Conservation (phyloP, 2,797 vertebrate genomes). For the Malacoraja senta region DNA sequence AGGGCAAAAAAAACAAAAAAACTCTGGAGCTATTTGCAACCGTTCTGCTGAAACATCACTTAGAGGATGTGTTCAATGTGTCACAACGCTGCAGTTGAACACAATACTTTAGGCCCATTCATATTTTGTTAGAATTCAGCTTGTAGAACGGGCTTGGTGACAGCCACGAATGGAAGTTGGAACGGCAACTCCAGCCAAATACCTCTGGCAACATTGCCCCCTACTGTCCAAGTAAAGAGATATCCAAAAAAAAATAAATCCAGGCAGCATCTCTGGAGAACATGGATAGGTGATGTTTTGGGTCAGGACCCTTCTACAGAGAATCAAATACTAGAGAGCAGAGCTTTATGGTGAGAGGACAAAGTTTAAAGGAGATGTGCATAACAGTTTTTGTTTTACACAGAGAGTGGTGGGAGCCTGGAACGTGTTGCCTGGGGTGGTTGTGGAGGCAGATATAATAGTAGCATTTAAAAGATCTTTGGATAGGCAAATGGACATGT, state of each 20-base stretch:
- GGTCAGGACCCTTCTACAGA: no score
- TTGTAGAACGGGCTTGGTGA: not conserved
- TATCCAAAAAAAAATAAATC: not conserved
- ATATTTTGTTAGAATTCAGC: not conserved
- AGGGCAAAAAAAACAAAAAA: not conserved
- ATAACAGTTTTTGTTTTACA: no score
- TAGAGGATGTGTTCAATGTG: not conserved
- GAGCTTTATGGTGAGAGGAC: no score
- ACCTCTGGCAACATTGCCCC: not conserved
- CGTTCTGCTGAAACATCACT: constrained; percentile 16
- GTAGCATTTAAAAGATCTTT: no score
- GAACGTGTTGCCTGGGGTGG: no score
- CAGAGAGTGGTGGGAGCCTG: no score
- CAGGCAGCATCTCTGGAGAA: no score
- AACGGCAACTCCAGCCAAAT: not conserved
- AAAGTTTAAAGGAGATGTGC: no score
- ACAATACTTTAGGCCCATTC: not conserved
- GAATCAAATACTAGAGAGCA: no score
- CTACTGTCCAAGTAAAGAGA: not conserved
- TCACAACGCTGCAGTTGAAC: constrained; percentile 10
- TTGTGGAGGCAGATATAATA: no score
- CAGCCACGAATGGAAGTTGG: not conserved
- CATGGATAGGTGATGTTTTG: no score
- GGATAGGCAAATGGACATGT: no score
- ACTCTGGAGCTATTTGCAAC: constrained; percentile 3